A percentile compares a stretch with the other conserved stretches of the same genome.
phyloP scores from a whole-genome alignment of 30 jellyfish, hydroid and myxozoan genomes.

The Cassiopea andromeda region DNA sequence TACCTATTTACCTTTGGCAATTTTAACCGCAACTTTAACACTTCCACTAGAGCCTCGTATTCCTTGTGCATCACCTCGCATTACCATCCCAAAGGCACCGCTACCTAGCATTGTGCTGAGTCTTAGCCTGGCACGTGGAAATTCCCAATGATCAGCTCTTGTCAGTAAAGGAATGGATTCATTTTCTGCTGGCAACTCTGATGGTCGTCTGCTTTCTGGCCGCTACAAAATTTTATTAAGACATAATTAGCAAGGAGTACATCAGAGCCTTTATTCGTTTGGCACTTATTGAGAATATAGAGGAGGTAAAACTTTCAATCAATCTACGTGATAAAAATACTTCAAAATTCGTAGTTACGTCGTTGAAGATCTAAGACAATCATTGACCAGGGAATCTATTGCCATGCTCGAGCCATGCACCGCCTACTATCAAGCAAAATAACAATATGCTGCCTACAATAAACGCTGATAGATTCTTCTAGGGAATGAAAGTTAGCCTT shows the following conservation, averaged over 20 bases:
- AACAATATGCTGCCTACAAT: too few species aligned
- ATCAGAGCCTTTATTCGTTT: too few species aligned
- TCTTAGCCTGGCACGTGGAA: constrained; percentile 88
- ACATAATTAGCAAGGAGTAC: background rate
- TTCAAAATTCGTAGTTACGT: too few species aligned
- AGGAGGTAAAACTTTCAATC: too few species aligned
- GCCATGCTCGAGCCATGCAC: too few species aligned
- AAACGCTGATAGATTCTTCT: too few species aligned
- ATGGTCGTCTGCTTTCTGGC: constrained; percentile 65
- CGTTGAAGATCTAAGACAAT: too few species aligned
- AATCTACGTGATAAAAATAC: too few species aligned
- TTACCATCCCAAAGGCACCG: constrained; percentile 98
- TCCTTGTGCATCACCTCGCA: constrained; percentile 96
- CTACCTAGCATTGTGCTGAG: constrained; percentile 92
- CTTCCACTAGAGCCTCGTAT: constrained; percentile 86
- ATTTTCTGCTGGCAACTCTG: constrained; percentile 69
- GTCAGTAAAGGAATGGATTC: constrained; percentile 85
- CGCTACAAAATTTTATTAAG: constrained; percentile 8
- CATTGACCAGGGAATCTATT: too few species aligned
- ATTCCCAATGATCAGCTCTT: constrained; percentile 93
- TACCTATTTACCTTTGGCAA: constrained; percentile 75
- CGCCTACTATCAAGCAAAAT: too few species aligned
- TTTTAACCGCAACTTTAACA: constrained; percentile 92
- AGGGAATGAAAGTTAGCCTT: too few species aligned
- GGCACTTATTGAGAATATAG: too few species aligned